phyloP scores from a whole-genome alignment of 2,888 invertebrate genomes.

The Epistrophe eligans region DNA sequence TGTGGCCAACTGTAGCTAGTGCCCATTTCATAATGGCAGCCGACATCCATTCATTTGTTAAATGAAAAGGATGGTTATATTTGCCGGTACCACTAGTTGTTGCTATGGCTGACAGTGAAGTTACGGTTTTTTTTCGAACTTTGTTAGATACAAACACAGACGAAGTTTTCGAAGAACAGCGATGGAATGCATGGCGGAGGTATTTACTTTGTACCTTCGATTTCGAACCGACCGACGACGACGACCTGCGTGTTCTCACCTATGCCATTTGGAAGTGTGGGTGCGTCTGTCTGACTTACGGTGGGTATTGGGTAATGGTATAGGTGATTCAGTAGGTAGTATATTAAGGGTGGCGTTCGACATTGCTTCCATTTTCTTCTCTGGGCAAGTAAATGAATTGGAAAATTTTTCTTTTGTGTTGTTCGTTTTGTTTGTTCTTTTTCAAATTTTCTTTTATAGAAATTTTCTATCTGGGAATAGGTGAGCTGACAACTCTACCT shows the following conservation, averaged over 20 bases:
- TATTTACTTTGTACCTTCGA: constrained; percentile 65
- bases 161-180: constrained; percentile 8
- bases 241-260: constrained; percentile 73
- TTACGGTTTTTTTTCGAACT: constrained; percentile 67
- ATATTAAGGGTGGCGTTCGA: constrained; percentile 54
- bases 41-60: constrained; percentile 64
- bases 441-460: constrained; percentile 44
- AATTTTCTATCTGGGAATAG: constrained; percentile 53
- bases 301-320: background rate
- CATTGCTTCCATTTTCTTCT: constrained; percentile 68
- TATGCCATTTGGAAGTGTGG: constrained; percentile 47
- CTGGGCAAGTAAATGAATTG: constrained; percentile 59
- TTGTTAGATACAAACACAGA: constrained; percentile 13
- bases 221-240: constrained; percentile 63
- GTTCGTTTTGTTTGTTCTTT: constrained; percentile 8
- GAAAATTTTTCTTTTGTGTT: constrained; percentile 61
- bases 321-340: constrained; percentile 25
- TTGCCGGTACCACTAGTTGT: constrained; percentile 66
- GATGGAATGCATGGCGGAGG: constrained; percentile 36
- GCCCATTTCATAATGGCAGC: constrained; percentile 80
- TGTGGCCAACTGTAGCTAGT: constrained; percentile 79
- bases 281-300: background rate
- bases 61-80: constrained; percentile 77
- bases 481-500: constrained; percentile 37
- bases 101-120: constrained; percentile 32